Base-by-base conservation (phyloP, 2,113 vertebrate genomes). In the Heterocephalus glaber region DNA sequence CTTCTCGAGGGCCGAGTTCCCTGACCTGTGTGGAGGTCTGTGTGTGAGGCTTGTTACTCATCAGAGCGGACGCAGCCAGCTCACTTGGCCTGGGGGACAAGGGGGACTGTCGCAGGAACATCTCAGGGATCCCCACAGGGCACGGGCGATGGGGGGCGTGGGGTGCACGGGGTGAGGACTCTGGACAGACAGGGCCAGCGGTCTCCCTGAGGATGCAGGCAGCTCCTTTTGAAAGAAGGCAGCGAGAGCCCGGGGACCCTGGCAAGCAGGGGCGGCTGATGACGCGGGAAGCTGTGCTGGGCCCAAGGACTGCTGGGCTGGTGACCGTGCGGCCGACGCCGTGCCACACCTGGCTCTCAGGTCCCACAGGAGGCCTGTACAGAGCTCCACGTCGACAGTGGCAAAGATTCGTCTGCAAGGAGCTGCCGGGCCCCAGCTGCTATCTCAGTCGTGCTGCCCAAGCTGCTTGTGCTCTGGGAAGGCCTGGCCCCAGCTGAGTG, bases 281-380 rank as follows among this genome's bases (percentile, higher is more conserved):
- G 3, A 3, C 3, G 7, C 0, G 2, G 16, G 14, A 33, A 19
- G 0, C 28, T 13, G 4, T 16, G 24, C 19, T 19, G 7, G 2
- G 3, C 26, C 41, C 38, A 8, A 20, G 7, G 0, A 0, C 28
- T 33, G 33, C 14, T 28, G 13, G 10, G 30, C 65, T 33, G 41
- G n/a, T 0, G 12, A 26, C 0, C 4, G 2, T 5, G 0, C 35
- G 4, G 0, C 2, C 4, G 0, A 0, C 0, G 9, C 0, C 24
- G 2, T 24, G 24, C 12, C 3, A 38, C n/a, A 52, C 12, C 44
- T 19, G 3, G 4, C 6, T 52, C 14, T 28, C 7, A 14, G 9
- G 1, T 3, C 11, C 2, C 30, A 5, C 7, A 4, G 6, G 14
- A 5, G 49, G 8, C 10, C 38, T 41, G 74, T 7, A 38, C 20